Evolutionary conservation across 2,888 invertebrate species (phyloP).

Genomic region (Nudaria mundana): DNA sequence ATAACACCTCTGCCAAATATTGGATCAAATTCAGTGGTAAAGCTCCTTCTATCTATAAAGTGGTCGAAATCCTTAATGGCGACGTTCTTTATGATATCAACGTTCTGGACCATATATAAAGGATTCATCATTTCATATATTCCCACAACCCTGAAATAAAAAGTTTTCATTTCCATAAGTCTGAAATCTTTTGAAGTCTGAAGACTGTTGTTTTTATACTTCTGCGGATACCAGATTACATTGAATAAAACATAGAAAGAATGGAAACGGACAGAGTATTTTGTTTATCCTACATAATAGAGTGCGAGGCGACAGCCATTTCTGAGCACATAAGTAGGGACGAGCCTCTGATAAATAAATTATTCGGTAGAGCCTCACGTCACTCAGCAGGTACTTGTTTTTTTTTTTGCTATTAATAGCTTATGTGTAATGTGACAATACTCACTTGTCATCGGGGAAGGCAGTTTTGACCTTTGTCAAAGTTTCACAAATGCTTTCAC

Average conservation of each 20-base stretch:
- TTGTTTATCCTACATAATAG: too few relatives aligned
- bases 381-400: too few relatives aligned
- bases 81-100: slow-evolving; percentile 70
- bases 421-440: background rate
- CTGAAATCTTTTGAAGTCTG: too few relatives aligned
- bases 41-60: slow-evolving; percentile 70
- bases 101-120: slow-evolving; percentile 35
- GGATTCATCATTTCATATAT: slow-evolving; percentile 2
- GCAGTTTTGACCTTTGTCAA: slow-evolving; percentile 3
- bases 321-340: too few relatives aligned
- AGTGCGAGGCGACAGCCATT: too few relatives aligned
- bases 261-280: too few relatives aligned
- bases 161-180: background rate
- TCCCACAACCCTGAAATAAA: slow-evolving; percentile 1
- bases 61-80: slow-evolving; percentile 78
- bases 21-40: slow-evolving; percentile 53
- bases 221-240: too few relatives aligned
- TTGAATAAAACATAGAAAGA: too few relatives aligned
- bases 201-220: too few relatives aligned
- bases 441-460: slow-evolving; percentile 18
- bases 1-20: slow-evolving; percentile 74
- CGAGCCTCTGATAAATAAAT: too few relatives aligned
- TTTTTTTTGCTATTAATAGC: too few relatives aligned
- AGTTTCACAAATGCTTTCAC: slow-evolving; percentile 10
- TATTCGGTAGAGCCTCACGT: too few relatives aligned